Conservation (phyloP, 2,113 vertebrate species). For the Nerophis ophidion region DNA sequence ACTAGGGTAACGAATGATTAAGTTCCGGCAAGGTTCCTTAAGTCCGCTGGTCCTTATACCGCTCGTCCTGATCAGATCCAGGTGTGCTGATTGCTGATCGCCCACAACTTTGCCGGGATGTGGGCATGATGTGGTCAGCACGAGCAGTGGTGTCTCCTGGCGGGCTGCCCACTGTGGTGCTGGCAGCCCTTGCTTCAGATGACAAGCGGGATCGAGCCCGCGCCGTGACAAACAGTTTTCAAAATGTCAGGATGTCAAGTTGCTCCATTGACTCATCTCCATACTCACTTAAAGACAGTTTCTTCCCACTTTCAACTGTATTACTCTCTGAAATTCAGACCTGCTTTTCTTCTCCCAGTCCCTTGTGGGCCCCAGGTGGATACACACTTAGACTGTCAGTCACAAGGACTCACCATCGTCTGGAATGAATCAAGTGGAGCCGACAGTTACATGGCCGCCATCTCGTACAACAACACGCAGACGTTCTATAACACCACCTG, state of each 20-base stretch:
- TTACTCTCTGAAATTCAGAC: neutral
- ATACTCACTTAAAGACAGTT: neutral
- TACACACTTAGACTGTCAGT: slow-evolving; percentile 43
- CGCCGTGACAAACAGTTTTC: too few species aligned
- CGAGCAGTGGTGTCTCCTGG: too few species aligned
- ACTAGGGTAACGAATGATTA: too few species aligned
- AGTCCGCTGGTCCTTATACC: too few species aligned
- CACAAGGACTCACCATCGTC: slow-evolving; percentile 43
- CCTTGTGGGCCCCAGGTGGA: slow-evolving; percentile 64
- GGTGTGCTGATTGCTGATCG: too few species aligned
- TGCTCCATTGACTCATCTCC: neutral
- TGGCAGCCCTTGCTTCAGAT: too few species aligned
- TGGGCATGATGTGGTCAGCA: too few species aligned
- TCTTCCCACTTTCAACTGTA: neutral
- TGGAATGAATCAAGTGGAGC: slow-evolving; percentile 42
- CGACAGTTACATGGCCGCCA: slow-evolving; percentile 35
- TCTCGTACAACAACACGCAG: slow-evolving; percentile 16
- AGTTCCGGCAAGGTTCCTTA: too few species aligned
- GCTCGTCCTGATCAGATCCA: too few species aligned
- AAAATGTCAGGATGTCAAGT: neutral
- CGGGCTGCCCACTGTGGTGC: too few species aligned
- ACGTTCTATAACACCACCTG: slow-evolving; percentile 40
- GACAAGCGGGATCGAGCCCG: too few species aligned
- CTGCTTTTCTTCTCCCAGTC: slow-evolving; percentile 41
- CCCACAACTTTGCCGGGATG: too few species aligned